phyloP scores from a whole-genome alignment of 2,113 vertebrate genomes.

The Chamaea fasciata region DNA sequence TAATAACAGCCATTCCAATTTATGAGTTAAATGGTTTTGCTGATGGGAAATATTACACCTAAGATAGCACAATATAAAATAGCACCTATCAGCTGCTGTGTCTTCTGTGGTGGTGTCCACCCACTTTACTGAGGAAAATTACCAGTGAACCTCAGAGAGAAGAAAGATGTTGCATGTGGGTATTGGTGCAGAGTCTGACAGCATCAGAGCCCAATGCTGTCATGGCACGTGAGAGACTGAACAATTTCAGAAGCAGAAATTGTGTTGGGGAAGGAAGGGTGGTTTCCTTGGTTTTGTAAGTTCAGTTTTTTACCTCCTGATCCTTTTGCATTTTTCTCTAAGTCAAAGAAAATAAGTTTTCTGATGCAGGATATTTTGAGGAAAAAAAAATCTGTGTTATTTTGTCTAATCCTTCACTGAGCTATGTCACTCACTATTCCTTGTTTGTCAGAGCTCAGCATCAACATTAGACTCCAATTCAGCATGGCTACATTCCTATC shows the following conservation, averaged over 20 bases:
- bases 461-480: neutral
- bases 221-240: neutral
- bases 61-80: neutral
- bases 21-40: neutral
- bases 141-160: neutral
- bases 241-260: neutral
- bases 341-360: neutral
- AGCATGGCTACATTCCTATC: neutral
- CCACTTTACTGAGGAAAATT: neutral
- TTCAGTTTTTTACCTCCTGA: neutral
- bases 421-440: neutral
- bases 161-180: neutral
- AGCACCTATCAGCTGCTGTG: neutral
- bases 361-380: neutral
- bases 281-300: neutral
- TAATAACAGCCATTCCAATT: neutral
- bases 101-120: neutral
- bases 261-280: fast-evolving
- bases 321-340: neutral
- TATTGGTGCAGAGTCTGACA: neutral
- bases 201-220: neutral
- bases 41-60: neutral
- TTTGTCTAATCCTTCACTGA: neutral
- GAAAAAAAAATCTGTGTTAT: neutral
- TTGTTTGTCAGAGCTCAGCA: neutral